These are phyloP conservation scores for Pogona vitticeps DNA, from an alignment of 2,113 vertebrate species.

Conservation along the genomic window DNA sequence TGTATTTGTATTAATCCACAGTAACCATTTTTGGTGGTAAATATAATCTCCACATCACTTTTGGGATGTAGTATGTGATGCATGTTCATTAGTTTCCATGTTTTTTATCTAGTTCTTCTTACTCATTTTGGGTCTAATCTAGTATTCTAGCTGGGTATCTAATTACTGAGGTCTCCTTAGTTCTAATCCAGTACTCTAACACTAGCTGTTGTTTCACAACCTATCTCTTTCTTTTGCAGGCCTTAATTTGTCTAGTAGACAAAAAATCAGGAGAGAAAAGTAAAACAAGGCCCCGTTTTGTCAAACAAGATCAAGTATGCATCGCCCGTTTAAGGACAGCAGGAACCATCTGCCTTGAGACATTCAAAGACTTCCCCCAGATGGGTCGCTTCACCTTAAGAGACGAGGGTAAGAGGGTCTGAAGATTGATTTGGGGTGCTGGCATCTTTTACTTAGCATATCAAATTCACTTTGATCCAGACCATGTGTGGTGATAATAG, in stretches of 20 bases:
- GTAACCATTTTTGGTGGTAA: too few relatives aligned
- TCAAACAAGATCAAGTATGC: constrained; percentile 99
- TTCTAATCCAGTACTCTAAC: too few relatives aligned
- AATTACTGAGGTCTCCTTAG: too few relatives aligned
- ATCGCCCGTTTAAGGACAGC: constrained; percentile 94
- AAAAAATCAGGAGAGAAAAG: constrained; percentile 99
- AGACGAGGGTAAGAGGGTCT: constrained; percentile 89
- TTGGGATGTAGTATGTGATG: too few relatives aligned
- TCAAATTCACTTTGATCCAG: neutral
- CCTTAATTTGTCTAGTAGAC: constrained; percentile 99
- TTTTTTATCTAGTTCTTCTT: too few relatives aligned
- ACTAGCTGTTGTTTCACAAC: neutral
- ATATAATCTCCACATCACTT: too few relatives aligned
- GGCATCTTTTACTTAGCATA: neutral
- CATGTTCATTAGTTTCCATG: too few relatives aligned
- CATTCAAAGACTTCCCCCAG: constrained; percentile 99
- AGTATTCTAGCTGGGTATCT: too few relatives aligned
- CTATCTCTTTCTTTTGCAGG: constrained; percentile 74
- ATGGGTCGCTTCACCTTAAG: constrained; percentile 98
- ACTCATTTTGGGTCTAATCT: too few relatives aligned
- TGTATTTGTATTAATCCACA: too few relatives aligned
- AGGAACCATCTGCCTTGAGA: constrained; percentile 98
- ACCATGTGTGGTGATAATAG: too few relatives aligned
- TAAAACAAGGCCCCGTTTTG: constrained; percentile 96
- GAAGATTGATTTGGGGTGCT: neutral